Evolutionary conservation across 2,113 vertebrate genomes (phyloP).

Genomic region (Gavia stellata): DNA sequence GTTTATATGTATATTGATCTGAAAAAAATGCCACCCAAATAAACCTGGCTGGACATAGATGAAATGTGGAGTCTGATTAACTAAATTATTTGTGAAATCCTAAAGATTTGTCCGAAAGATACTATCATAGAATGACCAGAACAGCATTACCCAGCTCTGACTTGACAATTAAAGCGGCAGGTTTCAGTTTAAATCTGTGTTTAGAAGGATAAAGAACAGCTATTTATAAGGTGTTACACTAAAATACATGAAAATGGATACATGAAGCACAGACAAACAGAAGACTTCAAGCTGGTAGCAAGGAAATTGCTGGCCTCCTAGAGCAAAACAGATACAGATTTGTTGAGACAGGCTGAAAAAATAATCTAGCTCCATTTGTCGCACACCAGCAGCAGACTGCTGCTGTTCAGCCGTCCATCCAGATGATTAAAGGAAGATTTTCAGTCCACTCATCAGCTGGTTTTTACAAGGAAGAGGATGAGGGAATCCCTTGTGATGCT

Average conservation of each 20-base stretch:
- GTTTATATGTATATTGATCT: not conserved
- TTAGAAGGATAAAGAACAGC: not conserved
- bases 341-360: not conserved
- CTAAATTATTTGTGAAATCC: not conserved
- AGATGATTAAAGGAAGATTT: not conserved
- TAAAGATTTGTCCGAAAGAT: not conserved
- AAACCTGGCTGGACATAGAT: not conserved
- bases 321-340: not conserved
- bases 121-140: not conserved
- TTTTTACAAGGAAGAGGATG: not conserved
- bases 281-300: not conserved
- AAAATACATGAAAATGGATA: not conserved
- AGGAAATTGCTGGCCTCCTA: not conserved
- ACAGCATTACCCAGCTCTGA: not conserved
- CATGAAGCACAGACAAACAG: not conserved
- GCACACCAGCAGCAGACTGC: not conserved
- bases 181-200: not conserved
- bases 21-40: not conserved
- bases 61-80: not conserved
- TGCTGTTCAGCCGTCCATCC: not conserved
- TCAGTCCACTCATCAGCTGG: not conserved
- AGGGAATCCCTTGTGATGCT: not conserved
- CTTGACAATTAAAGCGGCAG: not conserved
- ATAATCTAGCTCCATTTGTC: not conserved
- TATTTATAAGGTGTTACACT: not conserved